Base-by-base conservation (phyloP, 1,140 invertebrate genomes). In the Carcinoscorpius rotundicauda region DNA sequence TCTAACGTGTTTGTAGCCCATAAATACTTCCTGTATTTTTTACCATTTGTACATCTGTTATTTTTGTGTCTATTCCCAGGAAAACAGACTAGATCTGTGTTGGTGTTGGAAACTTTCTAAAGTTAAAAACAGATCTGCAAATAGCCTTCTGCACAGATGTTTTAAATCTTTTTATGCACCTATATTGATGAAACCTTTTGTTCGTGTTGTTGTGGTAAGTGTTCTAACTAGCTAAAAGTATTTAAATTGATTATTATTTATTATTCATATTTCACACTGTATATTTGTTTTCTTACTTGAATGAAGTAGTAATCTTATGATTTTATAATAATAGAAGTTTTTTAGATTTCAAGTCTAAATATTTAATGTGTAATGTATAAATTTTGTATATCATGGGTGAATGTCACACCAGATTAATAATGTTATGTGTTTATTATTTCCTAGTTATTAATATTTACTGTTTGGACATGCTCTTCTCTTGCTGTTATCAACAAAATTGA, bases 101-200 rank as follows among this genome's bases (percentile, higher is more conserved):
- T 93, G 85, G 75, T 93, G 88, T 71, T 71, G 92, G 4, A 78
- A 81, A 69, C 84, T 84, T 11, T 79, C 81, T n/a, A 70, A 69
- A 71, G 85, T 6, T 68, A 66, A 75, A n/a, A 29, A 29, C 29
- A 29, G 29, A 29, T 29, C 29, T 29, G 29, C 29, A 10, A 86
- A 93, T 65, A 89, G 91, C 52, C 78, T 91, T 49, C 79, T 98
- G 50, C 95, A 89, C 76, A 86, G 86, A 73, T 82, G 95, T 68
- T 91, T 97, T 75, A 88, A 89, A 66, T 80, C 86, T 64, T 80
- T 86, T 50, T 98, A 97, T 76, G 88, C 93, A 4, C 91, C 92
- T 3, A 82, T 89, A 71, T 76, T 98, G 1, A 85, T 97, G 64
- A 70, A 72, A 60, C 65, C 71, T 63, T 65, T 11, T 51, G 67